Percentiles rank a stretch among this genome's conserved stretches.
Evolutionary conservation across 2,113 vertebrate species (phyloP).

Genomic region (Noctilio leporinus): DNA sequence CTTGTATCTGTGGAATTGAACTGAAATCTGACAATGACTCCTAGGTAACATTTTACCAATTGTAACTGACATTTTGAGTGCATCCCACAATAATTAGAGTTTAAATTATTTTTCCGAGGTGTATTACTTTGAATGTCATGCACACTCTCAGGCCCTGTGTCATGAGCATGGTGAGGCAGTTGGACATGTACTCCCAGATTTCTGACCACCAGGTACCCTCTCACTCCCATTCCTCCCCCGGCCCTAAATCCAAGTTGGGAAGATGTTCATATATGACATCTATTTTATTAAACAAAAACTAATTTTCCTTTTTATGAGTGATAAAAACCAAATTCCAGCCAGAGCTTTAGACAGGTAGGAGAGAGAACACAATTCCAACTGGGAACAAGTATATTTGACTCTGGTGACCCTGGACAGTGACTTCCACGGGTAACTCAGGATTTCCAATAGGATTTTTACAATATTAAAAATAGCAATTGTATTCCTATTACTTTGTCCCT

Average conservation of each 20-base stretch:
- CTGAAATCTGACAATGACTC: background rate
- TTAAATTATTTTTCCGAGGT: background rate
- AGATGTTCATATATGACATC: background rate
- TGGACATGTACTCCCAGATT: background rate
- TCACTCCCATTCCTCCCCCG: background rate
- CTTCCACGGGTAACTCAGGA: background rate
- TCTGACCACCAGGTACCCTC: background rate
- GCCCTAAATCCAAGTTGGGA: background rate
- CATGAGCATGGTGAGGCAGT: background rate
- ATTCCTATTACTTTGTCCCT: background rate
- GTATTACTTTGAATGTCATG: background rate
- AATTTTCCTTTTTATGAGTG: background rate
- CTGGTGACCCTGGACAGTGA: background rate
- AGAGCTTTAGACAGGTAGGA: background rate
- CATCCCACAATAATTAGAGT: background rate
- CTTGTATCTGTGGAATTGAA: background rate
- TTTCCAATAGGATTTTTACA: background rate
- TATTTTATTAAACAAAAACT: background rate
- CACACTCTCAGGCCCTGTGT: background rate
- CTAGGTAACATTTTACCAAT: background rate
- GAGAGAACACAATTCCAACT: background rate
- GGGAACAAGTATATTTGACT: background rate
- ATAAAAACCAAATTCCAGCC: background rate
- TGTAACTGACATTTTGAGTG: background rate
- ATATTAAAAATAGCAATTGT: background rate